A percentile compares a stretch with the other conserved stretches of the same genome.
Conservation (phyloP, 2,113 vertebrate species). For the Asarcornis scutulata region DNA sequence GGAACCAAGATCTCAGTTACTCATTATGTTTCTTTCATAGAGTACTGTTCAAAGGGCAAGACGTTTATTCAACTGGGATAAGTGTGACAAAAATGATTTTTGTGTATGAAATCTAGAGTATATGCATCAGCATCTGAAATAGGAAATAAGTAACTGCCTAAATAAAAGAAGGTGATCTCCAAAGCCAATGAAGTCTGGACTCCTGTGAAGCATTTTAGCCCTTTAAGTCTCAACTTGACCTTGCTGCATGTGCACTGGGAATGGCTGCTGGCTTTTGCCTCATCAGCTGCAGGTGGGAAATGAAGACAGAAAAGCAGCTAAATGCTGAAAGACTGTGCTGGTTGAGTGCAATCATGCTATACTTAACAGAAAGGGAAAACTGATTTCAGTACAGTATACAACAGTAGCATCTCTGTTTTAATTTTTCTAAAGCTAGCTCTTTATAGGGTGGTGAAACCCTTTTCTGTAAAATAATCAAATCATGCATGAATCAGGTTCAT, state of each 20-base stretch:
- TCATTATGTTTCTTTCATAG: not conserved
- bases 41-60: not conserved
- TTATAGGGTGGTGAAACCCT: not conserved
- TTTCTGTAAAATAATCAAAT: not conserved
- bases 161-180: not conserved
- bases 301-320: not conserved
- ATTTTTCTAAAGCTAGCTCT: not conserved
- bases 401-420: not conserved
- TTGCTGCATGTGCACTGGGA: not conserved
- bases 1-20: not conserved
- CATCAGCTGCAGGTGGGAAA: not conserved
- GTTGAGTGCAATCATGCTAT: not conserved
- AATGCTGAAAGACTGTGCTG: not conserved
- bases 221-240: not conserved
- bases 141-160: not conserved
- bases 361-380: not conserved
- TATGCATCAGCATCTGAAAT: not conserved
- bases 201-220: not conserved
- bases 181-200: not conserved
- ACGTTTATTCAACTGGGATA: not conserved
- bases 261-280: not conserved
- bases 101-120: not conserved
- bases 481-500: not conserved
- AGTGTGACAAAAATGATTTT: not conserved
- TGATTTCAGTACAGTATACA: not conserved